A percentile compares a stretch with the other conserved stretches of the same genome.
These are phyloP conservation scores for Murina feae DNA, from an alignment of 2,113 vertebrate genomes.

Conservation along the genomic window DNA sequence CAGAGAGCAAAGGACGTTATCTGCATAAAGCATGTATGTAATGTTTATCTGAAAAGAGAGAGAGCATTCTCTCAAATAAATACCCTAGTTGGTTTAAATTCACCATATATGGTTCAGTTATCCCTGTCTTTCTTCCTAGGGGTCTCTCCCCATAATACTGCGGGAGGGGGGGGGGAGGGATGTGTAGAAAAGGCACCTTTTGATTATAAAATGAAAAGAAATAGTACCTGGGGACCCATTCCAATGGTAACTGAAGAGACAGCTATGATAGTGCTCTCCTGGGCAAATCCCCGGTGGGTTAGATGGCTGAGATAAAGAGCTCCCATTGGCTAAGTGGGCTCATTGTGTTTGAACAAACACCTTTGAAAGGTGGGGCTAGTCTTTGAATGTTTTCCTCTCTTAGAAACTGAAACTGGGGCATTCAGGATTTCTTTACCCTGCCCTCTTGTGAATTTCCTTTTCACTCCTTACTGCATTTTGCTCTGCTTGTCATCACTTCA, in stretches of 20 bases:
- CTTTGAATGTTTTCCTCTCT: constrained; percentile 40
- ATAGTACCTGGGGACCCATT: background rate
- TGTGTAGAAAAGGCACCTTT: background rate
- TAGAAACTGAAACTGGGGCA: constrained; percentile 32
- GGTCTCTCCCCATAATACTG: background rate
- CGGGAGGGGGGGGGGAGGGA: background rate
- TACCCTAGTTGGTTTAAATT: background rate
- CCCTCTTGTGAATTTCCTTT: constrained; percentile 18
- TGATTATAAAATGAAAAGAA: background rate
- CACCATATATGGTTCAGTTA: background rate
- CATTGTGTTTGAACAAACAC: constrained; percentile 47
- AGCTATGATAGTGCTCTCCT: background rate
- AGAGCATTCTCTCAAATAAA: constrained; percentile 22
- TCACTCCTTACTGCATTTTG: background rate
- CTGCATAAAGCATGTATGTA: background rate
- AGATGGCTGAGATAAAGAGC: background rate
- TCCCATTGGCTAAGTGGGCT: background rate
- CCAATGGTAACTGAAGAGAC: too few species aligned
- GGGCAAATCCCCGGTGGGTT: constrained; percentile 8
- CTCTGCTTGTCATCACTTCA: constrained; percentile 39
- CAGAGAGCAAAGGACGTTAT: background rate
- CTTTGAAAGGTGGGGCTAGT: constrained; percentile 8
- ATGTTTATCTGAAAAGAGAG: background rate
- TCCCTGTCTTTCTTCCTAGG: background rate
- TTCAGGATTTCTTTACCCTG: constrained; percentile 7